These are phyloP conservation scores for Aphis gossypii DNA, from an alignment of 1,140 invertebrate genomes.

Conservation along the genomic window DNA sequence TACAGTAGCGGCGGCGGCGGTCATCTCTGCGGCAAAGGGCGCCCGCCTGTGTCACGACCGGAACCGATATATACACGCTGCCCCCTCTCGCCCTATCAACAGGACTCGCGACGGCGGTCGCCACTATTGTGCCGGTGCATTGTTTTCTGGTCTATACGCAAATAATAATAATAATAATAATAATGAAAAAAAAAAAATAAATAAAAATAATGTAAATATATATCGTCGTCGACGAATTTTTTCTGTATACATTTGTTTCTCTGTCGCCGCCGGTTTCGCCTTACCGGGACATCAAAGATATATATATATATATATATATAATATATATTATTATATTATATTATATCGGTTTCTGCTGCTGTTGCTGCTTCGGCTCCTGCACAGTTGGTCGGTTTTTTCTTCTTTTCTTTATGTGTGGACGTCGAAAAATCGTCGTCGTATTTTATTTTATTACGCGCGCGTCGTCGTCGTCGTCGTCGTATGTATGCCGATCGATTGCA, in stretches of 20 bases:
- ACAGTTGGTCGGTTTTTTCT: not conserved
- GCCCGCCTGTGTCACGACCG: conserved; percentile 40
- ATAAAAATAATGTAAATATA: conserved; percentile 5
- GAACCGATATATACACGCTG: not conserved
- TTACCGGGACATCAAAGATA: conserved; percentile 29
- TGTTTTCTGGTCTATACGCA: conserved; percentile 5
- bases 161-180: not conserved
- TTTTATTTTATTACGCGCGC: conserved; percentile 26
- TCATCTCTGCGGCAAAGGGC: conserved; percentile 37
- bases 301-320: not conserved
- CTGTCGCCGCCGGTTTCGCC: conserved; percentile 26
- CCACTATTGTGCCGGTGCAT: conserved; percentile 12
- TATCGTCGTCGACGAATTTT: not conserved
- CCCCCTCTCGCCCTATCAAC: not conserved
- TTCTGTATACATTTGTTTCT: not conserved
- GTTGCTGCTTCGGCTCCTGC: not conserved
- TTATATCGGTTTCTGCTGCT: not conserved
- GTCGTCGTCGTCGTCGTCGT: not conserved
- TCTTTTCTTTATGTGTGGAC: not conserved
- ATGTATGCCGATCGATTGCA: not conserved
- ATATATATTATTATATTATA: not conserved
- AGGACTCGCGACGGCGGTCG: not conserved
- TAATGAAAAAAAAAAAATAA: not conserved
- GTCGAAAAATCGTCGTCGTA: conserved; percentile 19
- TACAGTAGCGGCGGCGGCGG: not conserved